Evolutionary conservation across 1,140 invertebrate genomes (phyloP), one percentile per base, ranked within the genome.

Genomic region (Trichonephila clavipes): DNA sequence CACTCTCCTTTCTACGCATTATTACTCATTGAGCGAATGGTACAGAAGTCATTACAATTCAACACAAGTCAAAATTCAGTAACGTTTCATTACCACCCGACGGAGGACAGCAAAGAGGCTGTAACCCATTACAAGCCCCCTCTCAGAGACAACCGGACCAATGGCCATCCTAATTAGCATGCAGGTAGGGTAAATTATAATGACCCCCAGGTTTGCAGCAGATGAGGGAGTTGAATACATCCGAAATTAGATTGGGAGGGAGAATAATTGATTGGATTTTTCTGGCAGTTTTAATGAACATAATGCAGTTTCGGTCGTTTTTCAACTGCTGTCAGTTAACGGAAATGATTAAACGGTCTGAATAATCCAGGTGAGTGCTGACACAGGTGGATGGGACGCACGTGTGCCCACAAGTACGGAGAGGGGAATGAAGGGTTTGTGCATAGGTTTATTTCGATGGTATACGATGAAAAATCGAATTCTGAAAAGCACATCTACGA

Each of bases 261-360:
- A 82, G 69, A 89, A 88, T 88, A 64, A 88, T 64, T 88, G 86
- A 88, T 88, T 62, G 86, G 62, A 88, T 88, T 88, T 64, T 88
- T 88, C 86, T 64, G 62, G 86, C 86, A 88, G 59, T 88, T 88
- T 88, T 88, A 88, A 88, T 88, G 86, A 88, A 77, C 72, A 77
- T 77, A 77, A 77, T 77, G 62, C 28, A 64, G 86, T 40, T 62
- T 64, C 2, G 59, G 24, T 88, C 62, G 59, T 64, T 88, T 88
- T 88, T 88, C 82, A 83, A 59, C 44, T 2, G 51, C 44, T 64
- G 59, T 88, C 59, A 40, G 59, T 88, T 88, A 88, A 88, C 86
- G 58, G 86, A 85, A 64, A 88, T 88, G 86, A 88, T 64, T 83
- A 83, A 83, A 77, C 83, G 86, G 34, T 44, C 24, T 21, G 21